Evolutionary conservation across 1,140 invertebrate species (phyloP).

Genomic region (Megathymus violae): DNA sequence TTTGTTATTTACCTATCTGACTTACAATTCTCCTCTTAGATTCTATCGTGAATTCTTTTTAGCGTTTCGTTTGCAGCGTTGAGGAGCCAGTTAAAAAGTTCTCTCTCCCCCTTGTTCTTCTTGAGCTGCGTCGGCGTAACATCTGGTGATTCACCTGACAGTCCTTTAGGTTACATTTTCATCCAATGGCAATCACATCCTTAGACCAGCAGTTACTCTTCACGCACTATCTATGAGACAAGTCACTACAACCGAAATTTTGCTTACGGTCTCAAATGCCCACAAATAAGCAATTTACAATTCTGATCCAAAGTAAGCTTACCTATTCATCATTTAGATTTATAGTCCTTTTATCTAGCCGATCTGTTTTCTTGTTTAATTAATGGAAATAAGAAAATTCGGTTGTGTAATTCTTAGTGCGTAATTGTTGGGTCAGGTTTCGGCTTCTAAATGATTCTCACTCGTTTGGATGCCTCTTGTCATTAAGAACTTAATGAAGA

Average conservation of each 20-base stretch:
- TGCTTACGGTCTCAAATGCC: constrained; percentile 28
- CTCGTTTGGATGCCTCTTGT: background rate
- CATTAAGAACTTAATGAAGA: no score
- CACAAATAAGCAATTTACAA: constrained; percentile 80
- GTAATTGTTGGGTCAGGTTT: constrained; percentile 36
- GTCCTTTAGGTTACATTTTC: no score
- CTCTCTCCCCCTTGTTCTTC: no score
- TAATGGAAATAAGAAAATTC: constrained; percentile 49
- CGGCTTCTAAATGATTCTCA: constrained; percentile 23
- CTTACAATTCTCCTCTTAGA: no score
- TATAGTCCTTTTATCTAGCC: constrained; percentile 77
- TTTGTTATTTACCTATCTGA: no score
- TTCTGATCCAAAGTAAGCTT: constrained; percentile 67
- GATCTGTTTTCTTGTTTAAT: constrained; percentile 79
- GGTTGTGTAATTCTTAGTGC: constrained; percentile 25
- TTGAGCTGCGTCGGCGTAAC: no score
- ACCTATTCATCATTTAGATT: constrained; percentile 82
- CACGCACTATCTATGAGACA: background rate
- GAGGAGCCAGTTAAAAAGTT: no score
- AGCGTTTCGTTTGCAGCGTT: no score
- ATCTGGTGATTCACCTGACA: no score
- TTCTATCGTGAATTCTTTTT: no score
- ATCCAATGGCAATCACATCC: no score
- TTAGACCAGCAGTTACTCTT: no score
- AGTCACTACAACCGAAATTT: constrained; percentile 26